These are phyloP conservation scores for Triplophysa siluroides DNA, from an alignment of 2,113 vertebrate species.

Conservation along the genomic window DNA sequence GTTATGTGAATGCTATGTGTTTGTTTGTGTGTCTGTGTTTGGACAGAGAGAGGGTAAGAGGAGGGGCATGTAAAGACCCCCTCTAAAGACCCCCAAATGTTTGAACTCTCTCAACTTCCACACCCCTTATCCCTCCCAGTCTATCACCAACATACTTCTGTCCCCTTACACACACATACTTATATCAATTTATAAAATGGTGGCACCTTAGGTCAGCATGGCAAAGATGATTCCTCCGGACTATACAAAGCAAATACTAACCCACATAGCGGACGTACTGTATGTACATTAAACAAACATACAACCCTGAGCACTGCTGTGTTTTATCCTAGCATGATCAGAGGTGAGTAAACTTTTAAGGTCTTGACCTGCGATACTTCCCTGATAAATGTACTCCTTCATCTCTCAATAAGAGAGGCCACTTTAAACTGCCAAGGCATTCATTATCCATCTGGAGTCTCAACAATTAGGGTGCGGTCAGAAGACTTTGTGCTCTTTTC, in stretches of 20 bases:
- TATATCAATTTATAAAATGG: background rate
- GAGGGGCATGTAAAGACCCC: background rate
- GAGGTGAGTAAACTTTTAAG: no score
- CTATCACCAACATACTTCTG: background rate
- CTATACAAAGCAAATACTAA: background rate
- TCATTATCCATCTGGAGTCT: background rate
- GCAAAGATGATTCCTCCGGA: background rate
- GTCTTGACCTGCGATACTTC: no score
- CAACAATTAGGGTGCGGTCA: background rate
- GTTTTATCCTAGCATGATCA: no score
- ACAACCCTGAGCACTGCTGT: no score
- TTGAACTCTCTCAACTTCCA: slow-evolving; percentile 30
- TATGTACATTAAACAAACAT: no score
- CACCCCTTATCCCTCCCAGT: background rate
- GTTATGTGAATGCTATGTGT: background rate
- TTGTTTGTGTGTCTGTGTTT: slow-evolving; percentile 1
- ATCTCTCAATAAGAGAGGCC: no score
- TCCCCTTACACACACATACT: slow-evolving; percentile 14
- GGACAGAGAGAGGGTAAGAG: background rate
- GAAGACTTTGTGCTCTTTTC: background rate
- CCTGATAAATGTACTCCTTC: no score
- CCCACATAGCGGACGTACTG: no score
- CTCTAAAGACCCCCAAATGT: slow-evolving; percentile 12
- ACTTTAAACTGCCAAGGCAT: background rate
- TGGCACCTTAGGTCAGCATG: background rate